These are phyloP conservation scores for Alcis repandata DNA, from an alignment of 2,888 invertebrate species.

Conservation along the genomic window DNA sequence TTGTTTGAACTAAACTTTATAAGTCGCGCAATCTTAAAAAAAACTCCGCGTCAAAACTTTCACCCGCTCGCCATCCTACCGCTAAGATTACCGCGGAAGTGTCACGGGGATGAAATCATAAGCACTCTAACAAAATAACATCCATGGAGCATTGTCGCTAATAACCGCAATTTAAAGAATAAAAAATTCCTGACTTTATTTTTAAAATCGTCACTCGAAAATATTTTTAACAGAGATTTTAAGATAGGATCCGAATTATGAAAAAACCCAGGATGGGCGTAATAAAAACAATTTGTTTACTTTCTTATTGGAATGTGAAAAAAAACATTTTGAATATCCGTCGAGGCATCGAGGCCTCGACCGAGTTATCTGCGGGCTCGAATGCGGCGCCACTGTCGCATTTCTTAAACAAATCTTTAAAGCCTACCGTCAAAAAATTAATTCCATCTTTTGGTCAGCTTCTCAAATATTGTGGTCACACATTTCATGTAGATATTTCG, in stretches of 20 bases:
- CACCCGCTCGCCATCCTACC: no score
- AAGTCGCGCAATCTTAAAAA: no score
- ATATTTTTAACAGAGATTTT: constrained; percentile 2
- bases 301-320: constrained; percentile 30
- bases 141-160: neutral
- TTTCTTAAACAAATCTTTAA: neutral
- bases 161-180: neutral
- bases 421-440: neutral
- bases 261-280: constrained; percentile 19
- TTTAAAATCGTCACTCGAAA: neutral
- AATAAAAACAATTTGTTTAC: constrained; percentile 23
- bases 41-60: no score
- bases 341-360: neutral
- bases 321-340: constrained; percentile 16
- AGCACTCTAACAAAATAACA: no score
- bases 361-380: neutral
- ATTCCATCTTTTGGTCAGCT: neutral
- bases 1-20: no score
- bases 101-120: no score
- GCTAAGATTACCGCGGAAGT: no score
- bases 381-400: neutral
- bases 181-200: neutral
- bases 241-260: constrained; percentile 18
- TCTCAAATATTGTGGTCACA: neutral
- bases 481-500: constrained; percentile 8